Conservation (phyloP, 2,888 invertebrate species). For the Coenonympha glycerion region DNA sequence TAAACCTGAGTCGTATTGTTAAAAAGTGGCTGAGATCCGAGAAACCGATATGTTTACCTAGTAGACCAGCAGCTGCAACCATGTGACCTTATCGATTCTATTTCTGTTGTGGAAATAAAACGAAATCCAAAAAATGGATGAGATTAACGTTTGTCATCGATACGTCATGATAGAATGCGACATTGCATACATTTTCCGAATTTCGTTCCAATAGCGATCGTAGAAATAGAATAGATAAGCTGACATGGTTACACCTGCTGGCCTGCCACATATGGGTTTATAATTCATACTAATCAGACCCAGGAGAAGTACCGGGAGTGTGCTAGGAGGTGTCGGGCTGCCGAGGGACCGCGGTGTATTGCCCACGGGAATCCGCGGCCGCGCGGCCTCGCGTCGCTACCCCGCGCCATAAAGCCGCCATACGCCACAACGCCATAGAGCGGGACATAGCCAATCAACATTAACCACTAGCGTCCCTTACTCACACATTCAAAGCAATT, state of each 20-base stretch:
- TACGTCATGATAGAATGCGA: no score
- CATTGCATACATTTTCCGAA: no score
- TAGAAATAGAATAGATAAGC: neutral
- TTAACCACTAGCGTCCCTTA: conserved; percentile 4
- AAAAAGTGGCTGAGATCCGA: neutral
- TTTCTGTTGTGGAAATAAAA: no score
- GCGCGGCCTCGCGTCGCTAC: conserved; percentile 17
- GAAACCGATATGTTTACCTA: no score
- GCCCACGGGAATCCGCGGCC: conserved; percentile 12
- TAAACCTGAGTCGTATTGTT: neutral
- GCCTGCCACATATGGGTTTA: neutral
- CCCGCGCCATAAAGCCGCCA: conserved; percentile 3
- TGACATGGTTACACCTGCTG: neutral
- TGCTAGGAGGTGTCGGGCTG: conserved; percentile 5
- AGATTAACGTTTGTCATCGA: no score
- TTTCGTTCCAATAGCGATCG: no score
- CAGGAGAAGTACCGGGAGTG: neutral
- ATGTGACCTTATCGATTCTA: no score
- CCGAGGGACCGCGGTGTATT: conserved; percentile 13
- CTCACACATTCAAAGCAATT: neutral
- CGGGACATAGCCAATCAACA: conserved; percentile 12
- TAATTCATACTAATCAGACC: neutral
- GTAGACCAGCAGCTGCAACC: neutral
- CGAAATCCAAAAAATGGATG: no score
- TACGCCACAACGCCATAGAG: conserved; percentile 6